Evolutionary conservation across 1,140 invertebrate genomes (phyloP), one percentile per base, ranked within the genome.

Genomic region (Aphelinus atriplicis): DNA sequence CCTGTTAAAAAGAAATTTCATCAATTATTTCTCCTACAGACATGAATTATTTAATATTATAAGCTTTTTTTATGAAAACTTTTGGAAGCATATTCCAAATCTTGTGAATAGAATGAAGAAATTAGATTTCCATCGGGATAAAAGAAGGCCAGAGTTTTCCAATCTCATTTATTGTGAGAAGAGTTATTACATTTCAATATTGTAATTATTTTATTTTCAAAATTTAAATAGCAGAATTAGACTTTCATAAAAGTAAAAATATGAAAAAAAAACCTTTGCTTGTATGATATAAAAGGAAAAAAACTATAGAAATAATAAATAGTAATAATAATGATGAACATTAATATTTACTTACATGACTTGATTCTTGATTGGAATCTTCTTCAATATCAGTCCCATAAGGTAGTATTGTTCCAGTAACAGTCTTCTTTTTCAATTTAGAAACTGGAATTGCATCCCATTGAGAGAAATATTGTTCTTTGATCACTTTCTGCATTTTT

Each of bases 331-430:
- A 46, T 10, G 7, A 10, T 56, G 2, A 56, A 6, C 26, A 26
- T 26, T 26, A 26, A 26, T 26, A 26, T 26, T 64, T 47, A 69
- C 57, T 61, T 43, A 76, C 75, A 43, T 69, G 58, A 60, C 42
- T 63, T 45, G n/a, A 7, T 69, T 64, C 60, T 69, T 77, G 57
- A 73, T 69, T 64, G 4, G 48, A 58, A 58, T 46, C 6, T 43
- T 71, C n/a, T n/a, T 67, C 45, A 10, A 78, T n/a, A 61, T 78
- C 78, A 57, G 75, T 78, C 48, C 78, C 78, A 61, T 73, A 76
- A 53, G 78, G 74, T 43, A 79, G 63, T 43, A 77, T 45, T 58
- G 61, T 63, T 26, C 50, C 55, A 65, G 62, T 48, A 43, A 48
- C n/a, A 50, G 57, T 76, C 53, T 76, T 76, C 43, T 66, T 61